Evolutionary conservation across 2,797 vertebrate species (phyloP).

Genomic region (Hemibagrus guttatus): DNA sequence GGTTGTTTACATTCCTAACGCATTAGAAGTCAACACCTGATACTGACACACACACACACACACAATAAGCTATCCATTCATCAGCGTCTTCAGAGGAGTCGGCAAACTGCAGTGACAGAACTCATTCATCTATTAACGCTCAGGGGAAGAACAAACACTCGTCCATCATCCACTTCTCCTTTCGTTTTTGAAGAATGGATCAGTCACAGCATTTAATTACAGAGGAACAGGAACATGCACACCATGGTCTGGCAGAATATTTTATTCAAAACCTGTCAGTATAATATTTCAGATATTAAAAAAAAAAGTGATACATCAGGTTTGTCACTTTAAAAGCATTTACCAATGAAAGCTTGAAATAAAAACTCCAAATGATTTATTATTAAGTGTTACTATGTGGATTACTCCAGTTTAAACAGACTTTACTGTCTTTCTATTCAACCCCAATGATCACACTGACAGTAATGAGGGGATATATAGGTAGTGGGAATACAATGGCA

Average conservation of each 20-base stretch:
- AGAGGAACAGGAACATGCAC: slow-evolving; percentile 32
- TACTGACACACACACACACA: slow-evolving; percentile 2
- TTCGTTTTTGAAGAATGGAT: slow-evolving; percentile 51
- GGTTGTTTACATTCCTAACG: neutral
- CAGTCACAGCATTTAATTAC: slow-evolving; percentile 54
- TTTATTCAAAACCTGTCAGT: slow-evolving; percentile 18
- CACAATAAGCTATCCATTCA: slow-evolving; percentile 21
- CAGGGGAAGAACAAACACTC: slow-evolving; percentile 55
- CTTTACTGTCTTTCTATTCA: neutral
- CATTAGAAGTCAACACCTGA: neutral
- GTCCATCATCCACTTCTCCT: slow-evolving; percentile 54
- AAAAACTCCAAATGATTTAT: neutral
- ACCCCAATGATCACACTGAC: neutral
- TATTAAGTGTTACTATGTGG: neutral
- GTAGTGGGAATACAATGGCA: neutral
- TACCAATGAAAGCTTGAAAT: neutral
- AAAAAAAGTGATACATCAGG: neutral
- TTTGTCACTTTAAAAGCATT: neutral
- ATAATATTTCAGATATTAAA: neutral
- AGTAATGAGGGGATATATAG: neutral
- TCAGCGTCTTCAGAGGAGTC: slow-evolving; percentile 50
- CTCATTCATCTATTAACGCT: slow-evolving; percentile 56
- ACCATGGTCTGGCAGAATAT: slow-evolving; percentile 20
- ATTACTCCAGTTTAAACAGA: neutral
- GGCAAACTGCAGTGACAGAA: slow-evolving; percentile 50